Conservation (phyloP, 1,140 invertebrate genomes). For the Polypedilum vanderplanki region DNA sequence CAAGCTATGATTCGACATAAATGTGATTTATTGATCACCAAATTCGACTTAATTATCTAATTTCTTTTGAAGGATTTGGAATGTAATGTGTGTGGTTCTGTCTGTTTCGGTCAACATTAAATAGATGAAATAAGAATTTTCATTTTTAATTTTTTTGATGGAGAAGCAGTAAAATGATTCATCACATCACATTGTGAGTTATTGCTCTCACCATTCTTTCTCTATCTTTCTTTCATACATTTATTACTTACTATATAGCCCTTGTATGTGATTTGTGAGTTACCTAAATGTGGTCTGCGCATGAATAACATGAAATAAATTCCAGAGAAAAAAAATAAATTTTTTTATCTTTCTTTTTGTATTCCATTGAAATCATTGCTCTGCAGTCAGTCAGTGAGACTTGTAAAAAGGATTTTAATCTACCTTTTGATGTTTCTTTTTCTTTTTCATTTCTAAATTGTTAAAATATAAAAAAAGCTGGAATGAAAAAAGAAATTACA, state of each 20-base stretch:
- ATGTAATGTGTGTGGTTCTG: conserved; percentile 10
- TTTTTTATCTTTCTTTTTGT: neutral
- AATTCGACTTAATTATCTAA: conserved; percentile 26
- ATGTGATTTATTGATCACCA: conserved; percentile 28
- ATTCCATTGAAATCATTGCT: neutral
- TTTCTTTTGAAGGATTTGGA: conserved; percentile 8
- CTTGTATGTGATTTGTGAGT: no score
- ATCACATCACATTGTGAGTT: conserved; percentile 17
- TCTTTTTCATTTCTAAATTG: neutral
- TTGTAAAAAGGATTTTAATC: neutral
- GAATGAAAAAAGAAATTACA: conserved; percentile 10
- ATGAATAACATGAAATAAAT: neutral
- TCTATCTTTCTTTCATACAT: neutral
- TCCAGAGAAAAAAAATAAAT: neutral
- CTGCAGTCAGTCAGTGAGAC: neutral
- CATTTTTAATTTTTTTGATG: conserved; percentile 6
- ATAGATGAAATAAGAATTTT: neutral
- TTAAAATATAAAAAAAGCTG: neutral
- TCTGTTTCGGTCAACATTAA: neutral
- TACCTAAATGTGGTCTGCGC: neutral
- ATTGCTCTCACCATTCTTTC: conserved; percentile 5
- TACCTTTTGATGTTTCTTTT: neutral
- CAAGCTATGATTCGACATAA: conserved; percentile 27
- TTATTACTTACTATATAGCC: conserved; percentile 7
- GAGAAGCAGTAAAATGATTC: conserved; percentile 15